Percentiles rank a stretch among this genome's conserved stretches.
Evolutionary conservation across 1,140 invertebrate genomes (phyloP).

Genomic region (Lordiphosa collinella): DNA sequence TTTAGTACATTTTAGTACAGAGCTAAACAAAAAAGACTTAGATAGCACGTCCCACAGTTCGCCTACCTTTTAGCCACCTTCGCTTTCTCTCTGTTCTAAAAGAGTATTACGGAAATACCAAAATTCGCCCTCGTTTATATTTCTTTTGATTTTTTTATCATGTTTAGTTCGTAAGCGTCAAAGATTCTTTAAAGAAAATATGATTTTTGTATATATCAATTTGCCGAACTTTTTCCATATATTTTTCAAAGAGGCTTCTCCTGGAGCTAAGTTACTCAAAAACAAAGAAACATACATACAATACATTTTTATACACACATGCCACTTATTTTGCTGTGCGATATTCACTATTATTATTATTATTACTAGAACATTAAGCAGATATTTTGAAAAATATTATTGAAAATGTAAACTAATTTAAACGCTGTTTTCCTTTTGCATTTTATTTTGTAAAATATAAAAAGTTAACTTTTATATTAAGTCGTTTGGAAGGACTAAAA

Average conservation of each 20-base stretch:
- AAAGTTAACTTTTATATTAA: constrained; percentile 34
- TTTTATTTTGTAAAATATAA: constrained; percentile 42
- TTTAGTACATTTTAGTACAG: constrained; percentile 33
- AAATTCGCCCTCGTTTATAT: constrained; percentile 29
- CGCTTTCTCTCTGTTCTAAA: constrained; percentile 43
- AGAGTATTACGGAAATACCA: constrained; percentile 56
- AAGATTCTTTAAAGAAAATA: constrained; percentile 6
- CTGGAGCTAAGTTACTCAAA: constrained; percentile 53
- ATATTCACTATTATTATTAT: constrained; percentile 29
- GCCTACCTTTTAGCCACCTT: neutral
- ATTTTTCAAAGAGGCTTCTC: constrained; percentile 8
- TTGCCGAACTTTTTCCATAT: constrained; percentile 29
- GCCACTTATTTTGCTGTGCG: neutral
- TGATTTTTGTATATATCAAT: constrained; percentile 43
- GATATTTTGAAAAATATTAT: constrained; percentile 22
- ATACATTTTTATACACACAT: constrained; percentile 41
- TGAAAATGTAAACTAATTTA: constrained; percentile 17
- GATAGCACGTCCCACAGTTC: neutral
- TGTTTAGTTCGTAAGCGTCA: constrained; percentile 59
- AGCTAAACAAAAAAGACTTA: constrained; percentile 28
- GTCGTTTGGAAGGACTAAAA: neutral
- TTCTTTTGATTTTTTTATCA: constrained; percentile 47
- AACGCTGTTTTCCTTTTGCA: constrained; percentile 53
- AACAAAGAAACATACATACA: constrained; percentile 10
- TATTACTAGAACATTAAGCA: constrained; percentile 21